Percentiles rank a stretch among this genome's conserved stretches.
Conservation (phyloP, 2,113 vertebrate genomes). For the Ornithorhynchus anatinus region DNA sequence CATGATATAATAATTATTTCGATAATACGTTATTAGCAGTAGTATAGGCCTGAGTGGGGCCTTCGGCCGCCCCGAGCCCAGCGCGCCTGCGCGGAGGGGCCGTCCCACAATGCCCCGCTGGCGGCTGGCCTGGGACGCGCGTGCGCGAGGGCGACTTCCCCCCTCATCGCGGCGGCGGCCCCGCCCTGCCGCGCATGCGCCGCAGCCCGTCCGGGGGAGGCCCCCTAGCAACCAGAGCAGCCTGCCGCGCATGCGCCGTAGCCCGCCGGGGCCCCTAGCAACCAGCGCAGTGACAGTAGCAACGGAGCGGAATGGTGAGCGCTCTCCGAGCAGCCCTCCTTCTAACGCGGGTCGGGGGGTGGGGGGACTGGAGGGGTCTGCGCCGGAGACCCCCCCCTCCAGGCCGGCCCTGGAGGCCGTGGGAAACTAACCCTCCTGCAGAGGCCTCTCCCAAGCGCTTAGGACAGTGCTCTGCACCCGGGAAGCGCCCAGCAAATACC, state of each 20-base stretch:
- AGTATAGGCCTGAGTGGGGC: too few relatives aligned
- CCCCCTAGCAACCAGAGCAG: not conserved
- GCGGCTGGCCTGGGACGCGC: accelerated
- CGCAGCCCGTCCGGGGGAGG: not conserved
- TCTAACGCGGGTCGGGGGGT: not conserved
- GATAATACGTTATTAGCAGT: too few relatives aligned
- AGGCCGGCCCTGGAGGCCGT: not conserved
- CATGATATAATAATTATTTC: too few relatives aligned
- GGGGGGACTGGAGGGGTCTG: not conserved
- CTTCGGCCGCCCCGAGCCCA: too few relatives aligned
- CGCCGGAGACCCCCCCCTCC: too few relatives aligned
- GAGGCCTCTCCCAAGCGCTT: too few relatives aligned
- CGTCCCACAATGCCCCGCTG: not conserved
- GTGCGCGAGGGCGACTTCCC: accelerated
- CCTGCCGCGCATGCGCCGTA: slow-evolving; percentile 60
- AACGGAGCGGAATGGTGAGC: slow-evolving; percentile 74
- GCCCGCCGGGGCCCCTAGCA: slow-evolving; percentile 68
- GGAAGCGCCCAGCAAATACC: too few relatives aligned
- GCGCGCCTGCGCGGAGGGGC: too few relatives aligned
- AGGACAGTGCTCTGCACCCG: too few relatives aligned
- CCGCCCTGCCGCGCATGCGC: slow-evolving; percentile 49
- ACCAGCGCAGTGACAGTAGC: slow-evolving; percentile 74
- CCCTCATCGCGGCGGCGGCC: not conserved
- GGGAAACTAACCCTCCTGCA: too few relatives aligned
- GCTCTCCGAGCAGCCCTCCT: not conserved